A percentile compares a stretch with the other conserved stretches of the same genome.
Evolutionary conservation across 2,797 vertebrate genomes (phyloP).

Genomic region (Coccyzus lansbergi): DNA sequence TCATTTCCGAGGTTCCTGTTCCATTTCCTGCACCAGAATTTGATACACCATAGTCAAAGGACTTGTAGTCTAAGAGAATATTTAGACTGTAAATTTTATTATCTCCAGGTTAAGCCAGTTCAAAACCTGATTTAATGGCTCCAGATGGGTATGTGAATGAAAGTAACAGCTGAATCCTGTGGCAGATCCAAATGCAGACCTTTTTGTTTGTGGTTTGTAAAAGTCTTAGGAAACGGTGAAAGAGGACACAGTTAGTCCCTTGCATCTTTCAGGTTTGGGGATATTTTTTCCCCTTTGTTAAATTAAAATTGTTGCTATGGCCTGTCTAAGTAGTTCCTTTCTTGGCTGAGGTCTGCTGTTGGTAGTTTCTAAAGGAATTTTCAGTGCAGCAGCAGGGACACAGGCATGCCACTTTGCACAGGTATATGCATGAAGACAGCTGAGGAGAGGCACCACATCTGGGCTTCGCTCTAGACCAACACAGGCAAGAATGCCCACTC

Average conservation of each 20-base stretch:
- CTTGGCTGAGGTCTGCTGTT: not conserved
- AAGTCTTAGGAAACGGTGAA: not conserved
- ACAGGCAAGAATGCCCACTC: fast-evolving
- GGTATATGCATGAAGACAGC: fast-evolving
- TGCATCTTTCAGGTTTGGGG: not conserved
- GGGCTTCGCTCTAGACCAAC: not conserved
- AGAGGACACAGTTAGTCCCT: not conserved
- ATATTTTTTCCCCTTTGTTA: not conserved
- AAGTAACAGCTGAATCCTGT: not conserved
- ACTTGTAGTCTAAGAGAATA: not conserved
- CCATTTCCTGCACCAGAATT: not conserved
- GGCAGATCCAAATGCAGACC: not conserved
- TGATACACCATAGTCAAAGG: not conserved
- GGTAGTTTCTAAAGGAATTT: not conserved
- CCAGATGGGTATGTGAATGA: not conserved
- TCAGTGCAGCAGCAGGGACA: not conserved
- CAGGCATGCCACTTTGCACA: not conserved
- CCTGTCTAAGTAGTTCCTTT: not conserved
- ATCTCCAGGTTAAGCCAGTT: not conserved
- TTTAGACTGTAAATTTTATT: not conserved
- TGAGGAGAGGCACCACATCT: not conserved
- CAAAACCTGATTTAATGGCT: not conserved
- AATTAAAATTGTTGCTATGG: not conserved
- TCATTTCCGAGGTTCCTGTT: not conserved
- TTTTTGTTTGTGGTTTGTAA: not conserved